Evolutionary conservation across 2,888 invertebrate species (phyloP), one percentile per base, ranked within the genome.

Genomic region (Caenorhabditis sinica): DNA sequence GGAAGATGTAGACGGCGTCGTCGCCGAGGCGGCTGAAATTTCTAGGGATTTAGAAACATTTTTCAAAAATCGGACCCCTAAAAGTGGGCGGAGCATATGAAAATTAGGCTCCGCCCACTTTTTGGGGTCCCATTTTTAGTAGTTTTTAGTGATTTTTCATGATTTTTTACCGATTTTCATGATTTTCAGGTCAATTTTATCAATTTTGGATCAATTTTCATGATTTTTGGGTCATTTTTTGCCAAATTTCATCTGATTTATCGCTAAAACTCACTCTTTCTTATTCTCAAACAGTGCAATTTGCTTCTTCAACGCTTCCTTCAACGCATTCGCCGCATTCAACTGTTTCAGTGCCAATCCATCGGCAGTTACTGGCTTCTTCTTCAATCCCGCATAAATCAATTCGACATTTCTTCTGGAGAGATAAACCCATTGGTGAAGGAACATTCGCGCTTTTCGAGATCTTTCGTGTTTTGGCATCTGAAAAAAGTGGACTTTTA

Each of bases 391-490:
- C 43, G 79, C 72, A 0, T 72, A 56, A 6, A 65, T 45, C 33
- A 28, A 43, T 33, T 63, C 65, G 20, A 79, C 30, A 30, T 72
- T 65, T 33, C 65, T 65, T 3, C 79, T 40, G 0, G 79, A 79
- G 5, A 79, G 28, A 20, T 45, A 72, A 9, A 79, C 72, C 79
- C 79, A 79, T 45, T 79, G 79, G 11, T 61, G 71, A 1, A 79
- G 56, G 45, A 79, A 79, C 72, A 72, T 71, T 33, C 79, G 53
- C 2, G 71, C 45, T 53, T 79, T 79, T 8, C 79, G 63, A 11
- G 79, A 71, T 33, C 79, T 15, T 13, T 79, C 79, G 58, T 79
- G 79, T 40, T 79, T 79, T 13, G 79, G 79, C 13, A 79, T 40
- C 61, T 79, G 69, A 45, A 15, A 30, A 3, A 2, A 25, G 15